Percentiles rank a stretch among this genome's conserved stretches.
phyloP scores from a whole-genome alignment of 1,140 invertebrate species.

The Diachasma alloeum region DNA sequence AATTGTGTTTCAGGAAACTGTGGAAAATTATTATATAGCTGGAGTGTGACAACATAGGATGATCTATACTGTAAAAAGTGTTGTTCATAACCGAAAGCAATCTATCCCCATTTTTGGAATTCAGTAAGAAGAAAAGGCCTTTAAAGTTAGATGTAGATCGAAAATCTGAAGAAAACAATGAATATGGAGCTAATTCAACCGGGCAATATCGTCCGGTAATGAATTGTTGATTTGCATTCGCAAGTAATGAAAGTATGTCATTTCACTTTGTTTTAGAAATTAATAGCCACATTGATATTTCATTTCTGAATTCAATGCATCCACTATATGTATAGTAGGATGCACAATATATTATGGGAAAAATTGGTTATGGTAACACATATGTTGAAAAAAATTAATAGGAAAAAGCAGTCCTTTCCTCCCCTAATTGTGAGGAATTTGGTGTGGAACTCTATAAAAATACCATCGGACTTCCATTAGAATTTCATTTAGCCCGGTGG shows the following conservation, averaged over 20 bases:
- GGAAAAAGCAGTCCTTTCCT: too few relatives aligned
- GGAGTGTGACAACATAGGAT: constrained; percentile 47
- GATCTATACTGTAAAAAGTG: constrained; percentile 56
- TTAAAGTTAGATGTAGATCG: background rate
- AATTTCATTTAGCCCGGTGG: too few relatives aligned
- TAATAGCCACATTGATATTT: too few relatives aligned
- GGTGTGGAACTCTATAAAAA: too few relatives aligned
- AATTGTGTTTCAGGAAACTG: constrained; percentile 49
- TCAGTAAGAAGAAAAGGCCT: background rate
- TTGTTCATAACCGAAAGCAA: constrained; percentile 21
- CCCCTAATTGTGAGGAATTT: too few relatives aligned
- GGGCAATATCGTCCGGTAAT: background rate
- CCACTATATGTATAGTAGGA: too few relatives aligned
- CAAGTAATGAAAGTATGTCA: background rate
- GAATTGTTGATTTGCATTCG: background rate
- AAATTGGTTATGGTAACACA: too few relatives aligned
- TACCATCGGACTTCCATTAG: too few relatives aligned
- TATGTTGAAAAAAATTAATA: too few relatives aligned
- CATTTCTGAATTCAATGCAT: too few relatives aligned
- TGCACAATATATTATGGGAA: too few relatives aligned
- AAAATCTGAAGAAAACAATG: background rate
- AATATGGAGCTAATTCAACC: background rate
- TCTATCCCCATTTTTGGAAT: too few relatives aligned
- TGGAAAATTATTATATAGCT: constrained; percentile 48
- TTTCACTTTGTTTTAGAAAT: background rate